phyloP scores from a whole-genome alignment of 2,113 vertebrate species.

The Seriola dumerili region DNA sequence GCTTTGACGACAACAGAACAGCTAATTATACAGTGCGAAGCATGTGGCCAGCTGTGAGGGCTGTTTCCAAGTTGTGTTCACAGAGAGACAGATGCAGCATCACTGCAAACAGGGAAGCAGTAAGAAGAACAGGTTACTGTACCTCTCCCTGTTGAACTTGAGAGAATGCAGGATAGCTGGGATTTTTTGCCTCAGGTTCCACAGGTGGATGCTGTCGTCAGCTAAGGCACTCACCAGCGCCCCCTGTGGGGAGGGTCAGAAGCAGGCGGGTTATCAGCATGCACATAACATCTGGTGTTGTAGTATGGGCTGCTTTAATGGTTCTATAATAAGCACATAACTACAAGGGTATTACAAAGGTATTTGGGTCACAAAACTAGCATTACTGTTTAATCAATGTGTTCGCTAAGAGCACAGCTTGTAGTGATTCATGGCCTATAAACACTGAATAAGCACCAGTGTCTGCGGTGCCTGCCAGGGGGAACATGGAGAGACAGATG shows the following conservation, averaged over 20 bases:
- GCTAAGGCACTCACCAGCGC: slow-evolving; percentile 99
- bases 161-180: slow-evolving; percentile 97
- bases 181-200: slow-evolving; percentile 98
- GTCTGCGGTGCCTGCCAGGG: not conserved
- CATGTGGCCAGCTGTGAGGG: slow-evolving; percentile 26
- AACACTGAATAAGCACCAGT: not conserved
- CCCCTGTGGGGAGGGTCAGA: slow-evolving; percentile 84
- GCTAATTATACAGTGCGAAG: not conserved
- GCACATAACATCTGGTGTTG: not conserved
- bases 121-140: slow-evolving; percentile 40
- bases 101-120: not conserved
- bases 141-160: slow-evolving; percentile 98
- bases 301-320: not conserved
- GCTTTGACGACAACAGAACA: not conserved
- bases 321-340: slow-evolving; percentile 2
- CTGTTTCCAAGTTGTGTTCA: not conserved
- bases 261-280: not conserved
- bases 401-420: slow-evolving; percentile 7
- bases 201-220: slow-evolving; percentile 97
- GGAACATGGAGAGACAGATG: not conserved
- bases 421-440: not conserved
- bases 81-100: slow-evolving; percentile 7
- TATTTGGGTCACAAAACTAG: not conserved
- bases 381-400: slow-evolving; percentile 19
- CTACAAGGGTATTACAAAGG: not conserved